Evolutionary conservation across 1,140 invertebrate species (phyloP), one percentile per base, ranked within the genome.

Genomic region (Eumaeus atala): DNA sequence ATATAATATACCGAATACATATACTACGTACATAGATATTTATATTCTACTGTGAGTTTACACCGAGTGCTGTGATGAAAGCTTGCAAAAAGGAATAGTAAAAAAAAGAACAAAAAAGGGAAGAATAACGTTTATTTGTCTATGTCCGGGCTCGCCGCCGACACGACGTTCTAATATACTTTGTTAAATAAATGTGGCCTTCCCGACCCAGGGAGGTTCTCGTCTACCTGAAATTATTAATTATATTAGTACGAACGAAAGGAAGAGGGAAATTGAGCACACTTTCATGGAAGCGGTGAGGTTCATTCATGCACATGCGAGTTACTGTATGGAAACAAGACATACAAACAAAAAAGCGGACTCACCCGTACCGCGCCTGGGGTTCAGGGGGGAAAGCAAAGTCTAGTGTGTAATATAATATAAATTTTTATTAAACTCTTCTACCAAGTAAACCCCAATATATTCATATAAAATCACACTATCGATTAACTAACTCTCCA

Each of bases 391-490:
- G 67, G 62, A 73, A 74, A 70, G 68, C 53, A 74, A 69, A 76
- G 70, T 65, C 54, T 62, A 67, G 63, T 64, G 57, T 66, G 51
- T 61, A 80, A 81, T 67, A 71, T 64, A 77, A 84, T 74, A 81
- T 63, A 75, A 53, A 82, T 81, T 82, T 86, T 80, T 77, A 86
- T 76, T 80, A 80, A 84, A 84, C 70, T 78, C 82, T 80, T 82
- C 83, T 87, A 87, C 81, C 81, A 84, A 80, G 70, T 84, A 84
- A 83, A 87, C 83, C 83, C 81, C 79, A 77, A 84, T 84, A 84
- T 84, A 81, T 84, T 84, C 78, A 87, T 84, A 87, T 86, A 86
- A 86, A 86, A 84, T 86, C 81, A 86, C 81, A 76, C 83, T 84
- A 83, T 72, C 62, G 70, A 78, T 72, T 77, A 78, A 68, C 76